These are phyloP conservation scores for Melinaea marsaeus DNA, from an alignment of 2,888 invertebrate genomes.

Conservation along the genomic window DNA sequence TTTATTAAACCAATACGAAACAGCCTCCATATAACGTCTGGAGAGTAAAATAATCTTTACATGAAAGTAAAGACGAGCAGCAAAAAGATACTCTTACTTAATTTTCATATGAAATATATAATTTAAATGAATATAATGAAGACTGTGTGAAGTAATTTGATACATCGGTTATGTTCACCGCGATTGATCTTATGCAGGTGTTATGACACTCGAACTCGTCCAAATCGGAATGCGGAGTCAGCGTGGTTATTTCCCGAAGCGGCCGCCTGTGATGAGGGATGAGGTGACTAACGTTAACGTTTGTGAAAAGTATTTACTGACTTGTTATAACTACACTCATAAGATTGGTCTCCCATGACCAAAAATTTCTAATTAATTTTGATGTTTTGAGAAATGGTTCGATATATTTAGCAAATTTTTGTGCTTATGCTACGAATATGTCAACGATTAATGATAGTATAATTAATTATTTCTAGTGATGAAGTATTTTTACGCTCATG, in stretches of 20 bases:
- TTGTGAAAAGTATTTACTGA: conserved; percentile 42
- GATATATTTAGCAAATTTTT: too few relatives aligned
- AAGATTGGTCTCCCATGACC: not conserved
- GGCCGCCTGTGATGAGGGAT: conserved; percentile 48
- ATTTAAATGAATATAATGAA: not conserved
- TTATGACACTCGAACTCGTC: conserved; percentile 55
- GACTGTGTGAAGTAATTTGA: not conserved
- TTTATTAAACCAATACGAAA: too few relatives aligned
- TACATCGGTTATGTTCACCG: not conserved
- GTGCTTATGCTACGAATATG: too few relatives aligned
- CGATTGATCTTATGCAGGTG: conserved; percentile 48
- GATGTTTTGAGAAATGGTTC: not conserved
- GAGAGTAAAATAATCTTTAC: too few relatives aligned
- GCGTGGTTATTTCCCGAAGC: conserved; percentile 56
- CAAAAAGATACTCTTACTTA: not conserved
- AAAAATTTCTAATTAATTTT: not conserved
- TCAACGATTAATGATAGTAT: too few relatives aligned
- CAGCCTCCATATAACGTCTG: too few relatives aligned
- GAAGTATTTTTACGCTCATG: too few relatives aligned
- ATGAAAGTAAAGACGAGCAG: too few relatives aligned
- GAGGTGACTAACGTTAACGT: conserved; percentile 50
- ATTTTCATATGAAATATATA: not conserved
- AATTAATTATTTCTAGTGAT: too few relatives aligned
- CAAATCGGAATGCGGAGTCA: conserved; percentile 59
- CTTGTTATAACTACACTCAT: conserved; percentile 11